Evolutionary conservation across 2,113 vertebrate genomes (phyloP), one percentile per base, ranked within the genome.

Genomic region (Isichthys henryi): DNA sequence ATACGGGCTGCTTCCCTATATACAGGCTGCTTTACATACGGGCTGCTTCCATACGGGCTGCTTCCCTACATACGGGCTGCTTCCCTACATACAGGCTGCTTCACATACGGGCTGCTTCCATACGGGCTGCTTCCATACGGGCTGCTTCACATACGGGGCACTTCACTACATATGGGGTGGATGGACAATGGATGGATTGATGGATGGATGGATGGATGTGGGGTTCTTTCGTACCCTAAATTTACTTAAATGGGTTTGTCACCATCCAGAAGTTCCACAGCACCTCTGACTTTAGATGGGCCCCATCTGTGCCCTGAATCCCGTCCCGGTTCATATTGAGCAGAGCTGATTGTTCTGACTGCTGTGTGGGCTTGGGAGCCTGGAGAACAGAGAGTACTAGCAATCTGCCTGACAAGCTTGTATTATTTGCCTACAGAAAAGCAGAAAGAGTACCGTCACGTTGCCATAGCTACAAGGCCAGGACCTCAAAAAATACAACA

Each of bases 281-380:
- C 74, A 80, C 74, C 35, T 39, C 74, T n/a, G 1, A 39, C 15
- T 80, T 80, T 43, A 43, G 35, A 43, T 39, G 74, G 74, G 10
- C 27, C 62, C 62, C 35, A 19, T 80, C 31, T 80, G 43, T 43
- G 35, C 35, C 74, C 74, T 19, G 35, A 35, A 31, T 74, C 66
- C 66, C 27, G 4, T 31, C 66, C 39, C 31, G 17, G 35, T 43
- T 35, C 74, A 43, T 80, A 43, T 80, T 80, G 35, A 80, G 83
- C 83, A 86, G 43, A 48, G n/a, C 45, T 15, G 48, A 86, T 86
- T 86, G 21, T 50, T 86, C 83, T 86, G 83, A 86, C 83, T 49
- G 48, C 46, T 86, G 83, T 86, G 83, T 86, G 45, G n/a, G 45
- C 83, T 50, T 48, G n/a, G 83, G 27, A 46, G 23, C 48, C 46